Evolutionary conservation across 1,140 invertebrate species (phyloP), one percentile per base, ranked within the genome.

Genomic region (Hesperophylax magnus): DNA sequence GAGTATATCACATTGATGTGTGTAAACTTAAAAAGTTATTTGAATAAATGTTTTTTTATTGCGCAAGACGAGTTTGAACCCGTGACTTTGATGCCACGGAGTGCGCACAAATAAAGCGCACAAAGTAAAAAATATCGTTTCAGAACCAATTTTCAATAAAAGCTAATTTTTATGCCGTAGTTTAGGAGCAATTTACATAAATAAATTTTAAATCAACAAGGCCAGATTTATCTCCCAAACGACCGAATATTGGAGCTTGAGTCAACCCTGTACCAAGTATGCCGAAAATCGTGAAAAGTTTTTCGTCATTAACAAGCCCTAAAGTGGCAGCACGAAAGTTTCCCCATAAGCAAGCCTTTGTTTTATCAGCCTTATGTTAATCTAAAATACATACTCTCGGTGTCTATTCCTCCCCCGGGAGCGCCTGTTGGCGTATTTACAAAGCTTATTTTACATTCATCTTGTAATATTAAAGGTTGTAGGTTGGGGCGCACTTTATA

Each of bases 311-410:
- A 72, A 72, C 69, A 54, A 20, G 39, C 69, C 69, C 47, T 72
- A 54, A 72, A 72, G 69, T 72, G 69, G 47, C 47, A 4, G 20
- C 24, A n/a, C 11, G 34, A 53, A 72, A 72, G 69, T 72, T 72
- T 72, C 3, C 52, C 69, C 47, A 72, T 72, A 72, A 72, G 69
- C 69, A 72, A 56, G 69, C 69, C 69, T 54, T 72, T 72, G 69
- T 72, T 72, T 71, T 72, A 72, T 54, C 69, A 72, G 69, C 69
- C 53, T 72, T 54, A 53, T 54, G 69, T 72, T 72, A 72, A 72
- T 72, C 69, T 72, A 72, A 72, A 72, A 72, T 72, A 72, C 69
- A 72, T 54, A 72, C 69, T 54, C 18, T 24, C 69, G 47, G 69
- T 72, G 69, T 72, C 69, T 54, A 72, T 54, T 47, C 52, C 22